Conservation (phyloP, 2,113 vertebrate species). For the Petrocephalus zakoni region DNA sequence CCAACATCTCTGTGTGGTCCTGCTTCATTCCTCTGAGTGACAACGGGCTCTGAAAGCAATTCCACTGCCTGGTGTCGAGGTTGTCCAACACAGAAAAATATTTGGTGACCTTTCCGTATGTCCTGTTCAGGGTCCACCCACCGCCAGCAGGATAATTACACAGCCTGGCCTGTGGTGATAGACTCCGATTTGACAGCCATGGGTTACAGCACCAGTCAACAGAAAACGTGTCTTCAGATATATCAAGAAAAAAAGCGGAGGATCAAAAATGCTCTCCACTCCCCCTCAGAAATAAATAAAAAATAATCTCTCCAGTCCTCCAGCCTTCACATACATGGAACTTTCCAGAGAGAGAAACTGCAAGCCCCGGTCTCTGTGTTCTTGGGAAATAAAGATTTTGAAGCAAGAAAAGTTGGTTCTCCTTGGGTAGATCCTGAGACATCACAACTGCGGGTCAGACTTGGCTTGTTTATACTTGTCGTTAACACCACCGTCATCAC, state of each 20-base stretch:
- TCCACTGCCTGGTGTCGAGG: neutral
- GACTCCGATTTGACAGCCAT: neutral
- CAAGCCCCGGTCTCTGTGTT: neutral
- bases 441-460: neutral
- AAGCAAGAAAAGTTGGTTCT: neutral
- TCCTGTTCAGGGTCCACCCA: neutral
- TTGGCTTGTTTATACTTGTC: neutral
- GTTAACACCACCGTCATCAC: neutral
- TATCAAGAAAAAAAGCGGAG: neutral
- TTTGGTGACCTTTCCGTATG: slow-evolving; percentile 2
- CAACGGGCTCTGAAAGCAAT: neutral
- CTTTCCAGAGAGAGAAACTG: neutral
- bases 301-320: neutral
- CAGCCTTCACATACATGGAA: neutral
- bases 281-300: neutral
- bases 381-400: neutral
- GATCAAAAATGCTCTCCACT: neutral
- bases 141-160: neutral
- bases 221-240: neutral
- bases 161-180: neutral
- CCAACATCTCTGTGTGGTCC: neutral
- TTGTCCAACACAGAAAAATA: neutral
- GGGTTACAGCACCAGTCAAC: neutral
- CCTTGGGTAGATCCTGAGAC: neutral
- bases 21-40: neutral